Percentiles rank a stretch among this genome's conserved stretches.
Evolutionary conservation across 2,113 vertebrate species (phyloP).

Genomic region (Mesoclemmys tuberculata): DNA sequence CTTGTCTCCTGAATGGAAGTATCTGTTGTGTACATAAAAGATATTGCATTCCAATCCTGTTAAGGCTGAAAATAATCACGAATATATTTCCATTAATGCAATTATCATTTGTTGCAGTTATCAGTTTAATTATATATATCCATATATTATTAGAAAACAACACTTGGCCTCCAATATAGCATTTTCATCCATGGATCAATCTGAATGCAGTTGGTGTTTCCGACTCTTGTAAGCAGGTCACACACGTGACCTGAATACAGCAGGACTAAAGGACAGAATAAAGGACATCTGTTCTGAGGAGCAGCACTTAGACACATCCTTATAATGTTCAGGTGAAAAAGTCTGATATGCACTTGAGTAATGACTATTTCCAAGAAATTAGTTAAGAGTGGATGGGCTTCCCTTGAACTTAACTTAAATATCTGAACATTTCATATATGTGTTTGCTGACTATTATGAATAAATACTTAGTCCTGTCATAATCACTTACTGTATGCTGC

Average conservation of each 20-base stretch:
- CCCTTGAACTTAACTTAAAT: slow-evolving; percentile 54
- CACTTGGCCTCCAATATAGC: slow-evolving; percentile 2
- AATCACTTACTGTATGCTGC: neutral
- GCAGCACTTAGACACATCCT: slow-evolving; percentile 22
- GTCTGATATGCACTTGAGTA: slow-evolving; percentile 32
- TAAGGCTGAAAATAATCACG: neutral
- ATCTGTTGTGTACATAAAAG: neutral
- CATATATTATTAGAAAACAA: neutral
- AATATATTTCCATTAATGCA: slow-evolving; percentile 3
- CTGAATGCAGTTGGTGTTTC: slow-evolving; percentile 29
- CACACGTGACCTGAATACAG: slow-evolving; percentile 3
- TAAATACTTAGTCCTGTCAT: neutral
- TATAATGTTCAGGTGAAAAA: slow-evolving; percentile 36
- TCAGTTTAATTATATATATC: neutral
- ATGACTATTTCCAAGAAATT: slow-evolving; percentile 56
- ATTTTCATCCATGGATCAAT: neutral
- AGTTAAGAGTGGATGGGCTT: slow-evolving; percentile 12
- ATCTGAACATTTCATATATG: slow-evolving; percentile 21
- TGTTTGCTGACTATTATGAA: neutral
- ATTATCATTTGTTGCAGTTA: slow-evolving; percentile 34
- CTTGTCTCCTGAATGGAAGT: neutral
- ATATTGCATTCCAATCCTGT: neutral
- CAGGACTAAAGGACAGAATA: too few species aligned
- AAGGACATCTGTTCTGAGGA: slow-evolving; percentile 36
- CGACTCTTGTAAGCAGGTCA: slow-evolving; percentile 17